phyloP scores from a whole-genome alignment of 2,797 vertebrate species.

The Schizopygopsis malacanthus region DNA sequence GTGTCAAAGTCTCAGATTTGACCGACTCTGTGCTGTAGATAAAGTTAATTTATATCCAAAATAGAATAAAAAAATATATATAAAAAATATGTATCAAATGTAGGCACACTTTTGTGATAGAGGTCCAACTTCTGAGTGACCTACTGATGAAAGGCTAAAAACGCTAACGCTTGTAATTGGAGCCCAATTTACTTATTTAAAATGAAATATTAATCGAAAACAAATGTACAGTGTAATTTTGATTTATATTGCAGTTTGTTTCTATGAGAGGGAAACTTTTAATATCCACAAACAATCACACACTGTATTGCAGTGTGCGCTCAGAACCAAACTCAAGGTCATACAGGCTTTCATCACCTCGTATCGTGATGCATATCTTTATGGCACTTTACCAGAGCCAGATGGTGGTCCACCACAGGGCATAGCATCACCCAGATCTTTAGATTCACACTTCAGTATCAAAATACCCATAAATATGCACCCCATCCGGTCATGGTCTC shows the following conservation, averaged over 20 bases:
- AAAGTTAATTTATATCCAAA: neutral
- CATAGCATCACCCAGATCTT: constrained; percentile 53
- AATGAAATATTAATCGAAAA: neutral
- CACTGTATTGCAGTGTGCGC: neutral
- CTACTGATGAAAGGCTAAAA: neutral
- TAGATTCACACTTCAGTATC: constrained; percentile 59
- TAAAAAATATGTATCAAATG: neutral
- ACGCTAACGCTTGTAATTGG: neutral
- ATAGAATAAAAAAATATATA: too few species aligned
- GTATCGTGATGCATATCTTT: constrained; percentile 30
- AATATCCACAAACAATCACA: neutral
- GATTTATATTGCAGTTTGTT: neutral
- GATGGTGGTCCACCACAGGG: constrained; percentile 29
- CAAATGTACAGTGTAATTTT: neutral
- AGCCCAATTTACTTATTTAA: neutral
- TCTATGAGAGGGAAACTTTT: neutral
- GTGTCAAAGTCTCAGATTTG: neutral
- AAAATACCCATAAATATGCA: constrained; percentile 71
- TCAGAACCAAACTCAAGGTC: constrained; percentile 36
- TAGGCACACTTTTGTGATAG: neutral
- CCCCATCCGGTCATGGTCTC: constrained; percentile 61
- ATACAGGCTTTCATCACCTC: constrained; percentile 31
- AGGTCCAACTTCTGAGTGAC: neutral
- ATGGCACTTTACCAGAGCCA: constrained; percentile 26
- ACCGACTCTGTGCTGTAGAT: neutral